Base-by-base conservation (phyloP, 1,140 invertebrate species). In the Holotrichia oblita region DNA sequence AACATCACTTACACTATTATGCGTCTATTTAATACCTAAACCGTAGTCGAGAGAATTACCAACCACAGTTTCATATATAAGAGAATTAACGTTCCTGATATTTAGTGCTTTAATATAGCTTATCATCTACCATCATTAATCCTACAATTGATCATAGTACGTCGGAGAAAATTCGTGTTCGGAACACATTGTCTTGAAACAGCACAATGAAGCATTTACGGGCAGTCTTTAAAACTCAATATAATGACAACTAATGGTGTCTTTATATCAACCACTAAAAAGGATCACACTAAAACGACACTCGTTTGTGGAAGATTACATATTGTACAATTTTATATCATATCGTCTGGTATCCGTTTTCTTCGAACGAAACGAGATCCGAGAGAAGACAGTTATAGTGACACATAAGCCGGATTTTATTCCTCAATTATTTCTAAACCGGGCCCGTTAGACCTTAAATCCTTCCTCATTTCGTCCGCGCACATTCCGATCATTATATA, bases 381-480 rank as follows among this genome's bases (percentile, higher is more conserved):
- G 6, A 64, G 59, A 64, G 59, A 64, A 20, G 59, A 17, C 59
- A 64, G 59, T 64, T 64, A 64, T 64, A 22, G 8, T 64, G 24
- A 8, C 59, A 17, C 59, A 17, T 64, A 64, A 64, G 59, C 59
- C 24, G 59, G 59, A 27, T 64, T 64, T 64, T 64, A 64, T 64
- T 64, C 59, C 59, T 64, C 59, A 64, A 64, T 64, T 64, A 64
- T 64, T 64, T 64, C 59, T 64, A 64, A 64, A 64, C 59, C 59
- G 59, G 6, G 59, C n/a, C 59, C 59, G 59, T 64, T 64, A 64
- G 17, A 64, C 59, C 59, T 64, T 22, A 64, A 64, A 64, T 64
- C 59, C 59, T 9, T 64, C 59, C 59, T 17, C 17, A 64, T 64
- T 64, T 27, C 59, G 59, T 64, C 59, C 17, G 59, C 59, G 22